Base-by-base conservation (phyloP, 2,888 invertebrate genomes). In the Ischnura elegans region DNA sequence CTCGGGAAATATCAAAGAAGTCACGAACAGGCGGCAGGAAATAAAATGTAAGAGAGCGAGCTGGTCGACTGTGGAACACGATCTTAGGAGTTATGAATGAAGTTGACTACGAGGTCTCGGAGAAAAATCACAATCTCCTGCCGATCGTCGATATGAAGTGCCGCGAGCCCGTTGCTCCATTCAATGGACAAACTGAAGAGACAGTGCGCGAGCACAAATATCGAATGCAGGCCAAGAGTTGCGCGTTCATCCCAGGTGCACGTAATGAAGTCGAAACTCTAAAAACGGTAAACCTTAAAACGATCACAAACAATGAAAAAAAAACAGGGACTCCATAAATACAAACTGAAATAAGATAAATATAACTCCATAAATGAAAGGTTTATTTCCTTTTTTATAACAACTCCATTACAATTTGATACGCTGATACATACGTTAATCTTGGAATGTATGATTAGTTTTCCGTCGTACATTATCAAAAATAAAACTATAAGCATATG, bases 21-120 rank as follows among this genome's bases (percentile, higher is more conserved):
- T 76, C 76, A 76, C 76, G 76, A 76, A 36, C 76, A 61, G 61
- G 36, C 61, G 6, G 29, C 2, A 76, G 76, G 76, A 76, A 76
- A 76, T 29, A 76, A 76, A 76, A 76, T n/a, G 10, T 36, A 36
- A 16, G 13, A 76, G 76, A 21, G n/a, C 16, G 51, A n/a, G 61
- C n/a, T 61, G 5, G 0, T 61, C 61, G 29, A 36, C 36, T 10
- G 76, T 36, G 36, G 76, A 76, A 76, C 76, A 76, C 76, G 76
- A 29, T 76, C 36, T 25, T n/a, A n/a, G 76, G 13, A 76, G 76
- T 76, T 76, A 76, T 76, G 76, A 76, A 76, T 76, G 76, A 36
- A 36, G 13, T 76, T 76, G 76, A 36, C 3, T 3, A 36, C 13
- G 76, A 1, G 36, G 13, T 2, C 76, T 36, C 29, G 51, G 51